A percentile compares a stretch with the other conserved stretches of the same genome.
These are phyloP conservation scores for Muscicapa comitata DNA, from an alignment of 2,797 vertebrate species.

Conservation along the genomic window DNA sequence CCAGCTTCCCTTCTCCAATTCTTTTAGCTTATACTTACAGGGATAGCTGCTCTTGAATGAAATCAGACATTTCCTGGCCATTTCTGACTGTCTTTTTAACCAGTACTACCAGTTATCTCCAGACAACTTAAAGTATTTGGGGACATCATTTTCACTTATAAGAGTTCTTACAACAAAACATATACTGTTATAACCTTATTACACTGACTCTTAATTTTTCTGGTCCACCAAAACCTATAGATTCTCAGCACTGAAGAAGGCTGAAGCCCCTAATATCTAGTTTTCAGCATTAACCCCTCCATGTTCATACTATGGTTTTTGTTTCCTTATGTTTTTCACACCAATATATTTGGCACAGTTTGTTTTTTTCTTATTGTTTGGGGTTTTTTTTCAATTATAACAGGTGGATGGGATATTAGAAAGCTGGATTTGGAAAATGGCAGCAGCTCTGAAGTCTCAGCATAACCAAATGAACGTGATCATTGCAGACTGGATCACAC, in stretches of 20 bases:
- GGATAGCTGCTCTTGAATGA: not conserved
- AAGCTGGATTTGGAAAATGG: constrained; percentile 85
- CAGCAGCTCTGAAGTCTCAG: constrained; percentile 77
- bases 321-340: not conserved
- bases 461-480: constrained; percentile 80
- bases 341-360: not conserved
- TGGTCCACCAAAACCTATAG: not conserved
- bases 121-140: not conserved
- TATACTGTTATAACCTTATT: not conserved
- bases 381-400: not conserved
- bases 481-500: constrained; percentile 85
- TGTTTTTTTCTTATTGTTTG: not conserved
- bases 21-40: not conserved
- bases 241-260: not conserved
- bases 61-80: not conserved
- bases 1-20: not conserved
- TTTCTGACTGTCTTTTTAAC: not conserved
- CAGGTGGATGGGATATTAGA: constrained; percentile 88
- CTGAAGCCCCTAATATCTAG: not conserved
- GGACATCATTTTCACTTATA: not conserved
- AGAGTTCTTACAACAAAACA: not conserved
- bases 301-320: not conserved
- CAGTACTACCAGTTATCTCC: not conserved
- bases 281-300: not conserved
- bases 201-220: not conserved